Evolutionary conservation across 2,888 invertebrate genomes (phyloP).

Genomic region (Linnaemya tessellans): DNA sequence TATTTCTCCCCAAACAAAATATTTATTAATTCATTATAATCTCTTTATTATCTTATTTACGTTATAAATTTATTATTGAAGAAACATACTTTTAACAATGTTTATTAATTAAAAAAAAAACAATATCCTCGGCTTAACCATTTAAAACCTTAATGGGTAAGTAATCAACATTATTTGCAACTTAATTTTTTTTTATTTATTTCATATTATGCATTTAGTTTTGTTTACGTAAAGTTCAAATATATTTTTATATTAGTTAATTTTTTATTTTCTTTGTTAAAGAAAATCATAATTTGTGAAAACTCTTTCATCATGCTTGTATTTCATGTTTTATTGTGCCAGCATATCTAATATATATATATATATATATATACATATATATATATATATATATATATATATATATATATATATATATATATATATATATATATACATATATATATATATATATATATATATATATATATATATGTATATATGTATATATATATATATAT

Average conservation of each 20-base stretch:
- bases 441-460: no score
- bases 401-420: no score
- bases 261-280: conserved; percentile 7
- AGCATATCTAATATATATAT: background rate
- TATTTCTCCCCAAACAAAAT: conserved; percentile 64
- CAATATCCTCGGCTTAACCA: conserved; percentile 66
- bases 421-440: background rate
- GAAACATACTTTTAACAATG: conserved; percentile 73
- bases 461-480: background rate
- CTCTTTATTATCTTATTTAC: conserved; percentile 69
- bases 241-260: background rate
- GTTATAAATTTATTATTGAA: conserved; percentile 61
- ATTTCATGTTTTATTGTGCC: background rate
- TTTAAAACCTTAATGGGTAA: conserved; percentile 68
- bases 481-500: background rate
- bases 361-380: no score
- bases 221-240: conserved; percentile 18
- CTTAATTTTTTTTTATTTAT: conserved; percentile 58
- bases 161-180: conserved; percentile 69
- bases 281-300: conserved; percentile 16
- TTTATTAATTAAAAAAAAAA: conserved; percentile 69
- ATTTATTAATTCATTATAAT: conserved; percentile 70
- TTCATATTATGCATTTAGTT: conserved; percentile 27
- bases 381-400: background rate
- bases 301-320: background rate